Evolutionary conservation across 2,888 invertebrate species (phyloP).

Genomic region (Drosophila neoperkinsi): DNA sequence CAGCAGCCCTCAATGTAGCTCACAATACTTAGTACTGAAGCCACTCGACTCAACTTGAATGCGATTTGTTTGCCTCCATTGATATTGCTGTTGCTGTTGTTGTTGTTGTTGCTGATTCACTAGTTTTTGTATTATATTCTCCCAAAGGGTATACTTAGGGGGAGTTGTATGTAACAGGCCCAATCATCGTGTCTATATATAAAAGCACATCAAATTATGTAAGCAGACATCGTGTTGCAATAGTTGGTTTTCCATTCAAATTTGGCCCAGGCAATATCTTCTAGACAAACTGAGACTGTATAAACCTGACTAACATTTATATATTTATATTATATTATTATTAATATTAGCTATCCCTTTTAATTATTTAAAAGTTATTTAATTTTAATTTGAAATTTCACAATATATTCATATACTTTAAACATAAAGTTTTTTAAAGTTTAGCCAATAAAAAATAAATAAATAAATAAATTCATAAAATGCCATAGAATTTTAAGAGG

Average conservation of each 20-base stretch:
- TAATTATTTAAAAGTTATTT: not conserved
- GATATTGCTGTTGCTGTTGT: not conserved
- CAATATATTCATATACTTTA: not conserved
- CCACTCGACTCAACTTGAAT: slow-evolving; percentile 12
- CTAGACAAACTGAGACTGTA: not conserved
- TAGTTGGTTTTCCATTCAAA: not conserved
- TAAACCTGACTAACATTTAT: not conserved
- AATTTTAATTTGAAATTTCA: not conserved
- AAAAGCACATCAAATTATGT: not conserved
- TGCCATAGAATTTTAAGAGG: not conserved
- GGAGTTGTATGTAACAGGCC: not conserved
- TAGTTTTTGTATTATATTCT: not conserved
- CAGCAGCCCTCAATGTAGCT: not conserved
- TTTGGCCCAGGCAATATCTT: not conserved
- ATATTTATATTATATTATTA: not conserved
- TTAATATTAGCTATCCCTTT: not conserved
- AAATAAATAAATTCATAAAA: no score
- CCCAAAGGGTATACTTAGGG: not conserved
- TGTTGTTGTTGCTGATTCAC: not conserved
- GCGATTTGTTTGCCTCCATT: slow-evolving; percentile 7
- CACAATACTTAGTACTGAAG: slow-evolving; percentile 8
- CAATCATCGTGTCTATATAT: not conserved
- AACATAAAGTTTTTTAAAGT: not conserved
- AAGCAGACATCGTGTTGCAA: not conserved
- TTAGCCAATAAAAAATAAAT: no score